These are phyloP conservation scores for Drosophila quadrilineata DNA, from an alignment of 1,140 invertebrate species.

Conservation along the genomic window DNA sequence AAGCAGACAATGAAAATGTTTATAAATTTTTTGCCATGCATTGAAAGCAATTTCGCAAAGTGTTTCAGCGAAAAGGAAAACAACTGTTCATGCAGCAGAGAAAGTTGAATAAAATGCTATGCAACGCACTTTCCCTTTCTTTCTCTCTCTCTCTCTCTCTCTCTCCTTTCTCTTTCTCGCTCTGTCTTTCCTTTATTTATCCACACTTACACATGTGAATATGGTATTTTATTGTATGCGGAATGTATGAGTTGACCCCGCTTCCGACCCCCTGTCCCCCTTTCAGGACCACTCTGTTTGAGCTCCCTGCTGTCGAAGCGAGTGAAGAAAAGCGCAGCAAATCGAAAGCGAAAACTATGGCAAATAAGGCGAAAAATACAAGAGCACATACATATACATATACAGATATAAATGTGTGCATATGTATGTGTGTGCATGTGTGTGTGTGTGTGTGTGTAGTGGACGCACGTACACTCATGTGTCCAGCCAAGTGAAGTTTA, in stretches of 20 bases:
- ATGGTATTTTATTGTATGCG: constrained; percentile 47
- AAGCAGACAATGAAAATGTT: constrained; percentile 47
- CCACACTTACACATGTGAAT: no score
- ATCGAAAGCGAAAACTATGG: constrained; percentile 77
- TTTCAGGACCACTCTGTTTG: not conserved
- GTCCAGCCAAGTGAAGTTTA: constrained; percentile 81
- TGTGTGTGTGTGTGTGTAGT: constrained; percentile 33
- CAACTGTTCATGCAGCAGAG: constrained; percentile 63
- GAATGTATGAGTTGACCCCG: constrained; percentile 3
- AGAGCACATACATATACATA: constrained; percentile 4
- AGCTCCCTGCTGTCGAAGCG: constrained; percentile 7
- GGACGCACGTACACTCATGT: constrained; percentile 75
- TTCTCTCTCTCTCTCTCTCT: no score
- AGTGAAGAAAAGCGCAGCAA: constrained; percentile 70
- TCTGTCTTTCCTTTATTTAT: no score
- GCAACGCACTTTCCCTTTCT: constrained; percentile 54
- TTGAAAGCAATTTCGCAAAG: constrained; percentile 47
- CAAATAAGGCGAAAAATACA: constrained; percentile 42
- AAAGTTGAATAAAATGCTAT: constrained; percentile 38
- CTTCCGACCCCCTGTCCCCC: not conserved
- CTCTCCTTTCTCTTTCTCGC: no score
- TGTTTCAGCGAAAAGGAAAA: constrained; percentile 43
- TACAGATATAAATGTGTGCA: constrained; percentile 19
- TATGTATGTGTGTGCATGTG: constrained; percentile 1
- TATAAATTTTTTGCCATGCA: constrained; percentile 32